phyloP scores from a whole-genome alignment of 2,797 vertebrate genomes.

The Acanthurus tractus region DNA sequence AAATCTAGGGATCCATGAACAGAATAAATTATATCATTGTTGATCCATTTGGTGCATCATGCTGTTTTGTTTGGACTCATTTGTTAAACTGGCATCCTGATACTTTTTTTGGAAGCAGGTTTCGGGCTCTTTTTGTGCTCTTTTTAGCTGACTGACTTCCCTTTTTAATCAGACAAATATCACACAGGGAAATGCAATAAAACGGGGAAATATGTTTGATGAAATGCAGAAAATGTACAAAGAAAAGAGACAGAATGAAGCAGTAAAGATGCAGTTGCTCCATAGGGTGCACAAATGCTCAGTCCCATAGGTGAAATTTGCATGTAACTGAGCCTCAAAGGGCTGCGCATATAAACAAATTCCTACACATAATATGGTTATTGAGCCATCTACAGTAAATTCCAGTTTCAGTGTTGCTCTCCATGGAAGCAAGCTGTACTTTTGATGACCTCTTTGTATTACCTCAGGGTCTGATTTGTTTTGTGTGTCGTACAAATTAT shows the following conservation, averaged over 20 bases:
- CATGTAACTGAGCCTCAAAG: slow-evolving; percentile 43
- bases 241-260: slow-evolving; percentile 29
- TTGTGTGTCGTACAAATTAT: slow-evolving; percentile 36
- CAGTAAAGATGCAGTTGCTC: slow-evolving; percentile 27
- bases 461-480: slow-evolving; percentile 35
- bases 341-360: slow-evolving; percentile 41
- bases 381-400: slow-evolving; percentile 56
- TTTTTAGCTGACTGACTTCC: slow-evolving; percentile 2
- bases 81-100: slow-evolving; percentile 1
- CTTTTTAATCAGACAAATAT: slow-evolving; percentile 18
- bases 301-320: slow-evolving; percentile 43
- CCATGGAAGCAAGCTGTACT: slow-evolving; percentile 36
- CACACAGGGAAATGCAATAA: background rate
- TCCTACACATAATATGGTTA: slow-evolving; percentile 48
- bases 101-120: background rate
- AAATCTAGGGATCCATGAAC: slow-evolving; percentile 4
- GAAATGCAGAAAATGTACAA: slow-evolving; percentile 38
- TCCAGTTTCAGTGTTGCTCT: slow-evolving; percentile 44
- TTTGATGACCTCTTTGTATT: slow-evolving; percentile 56
- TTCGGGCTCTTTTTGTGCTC: background rate
- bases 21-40: slow-evolving; percentile 1
- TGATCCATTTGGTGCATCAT: slow-evolving; percentile 6
- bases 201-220: slow-evolving; percentile 11
- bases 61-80: background rate
- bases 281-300: slow-evolving; percentile 25